Percentiles rank a stretch among this genome's conserved stretches.
These are phyloP conservation scores for Radopholus similis DNA, from an alignment of 1,140 invertebrate species.

Conservation along the genomic window DNA sequence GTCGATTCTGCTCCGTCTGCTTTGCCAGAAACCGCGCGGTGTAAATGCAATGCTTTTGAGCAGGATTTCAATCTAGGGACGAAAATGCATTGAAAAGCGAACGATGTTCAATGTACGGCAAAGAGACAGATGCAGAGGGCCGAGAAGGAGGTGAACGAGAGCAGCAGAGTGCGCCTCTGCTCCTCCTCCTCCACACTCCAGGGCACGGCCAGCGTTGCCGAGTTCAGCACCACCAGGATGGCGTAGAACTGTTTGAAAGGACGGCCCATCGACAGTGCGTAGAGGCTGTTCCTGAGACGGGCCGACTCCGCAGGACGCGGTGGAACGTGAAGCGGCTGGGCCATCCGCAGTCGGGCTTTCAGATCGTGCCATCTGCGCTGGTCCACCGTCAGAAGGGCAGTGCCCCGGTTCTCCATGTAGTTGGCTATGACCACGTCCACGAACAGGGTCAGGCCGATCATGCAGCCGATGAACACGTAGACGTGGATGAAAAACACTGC, in stretches of 20 bases:
- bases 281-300: slow-evolving; percentile 79
- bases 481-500: slow-evolving; percentile 92
- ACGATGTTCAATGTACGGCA: slow-evolving; percentile 40
- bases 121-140: slow-evolving; percentile 72
- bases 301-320: slow-evolving; percentile 72
- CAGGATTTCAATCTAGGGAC: slow-evolving; percentile 76
- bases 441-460: slow-evolving; percentile 97
- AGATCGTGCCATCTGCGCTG: slow-evolving; percentile 98
- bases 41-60: slow-evolving; percentile 99
- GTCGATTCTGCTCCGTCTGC: slow-evolving; percentile 92
- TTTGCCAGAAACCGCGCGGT: slow-evolving; percentile 95
- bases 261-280: slow-evolving; percentile 95
- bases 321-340: slow-evolving; percentile 93
- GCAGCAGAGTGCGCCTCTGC: slow-evolving; percentile 60
- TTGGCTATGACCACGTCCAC: slow-evolving; percentile 96
- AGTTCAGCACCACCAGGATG: slow-evolving; percentile 53
- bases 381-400: slow-evolving; percentile 93
- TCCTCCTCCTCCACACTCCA: slow-evolving; percentile 64
- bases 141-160: slow-evolving; percentile 76
- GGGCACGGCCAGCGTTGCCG: slow-evolving; percentile 60
- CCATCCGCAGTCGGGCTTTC: slow-evolving; percentile 80
- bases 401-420: slow-evolving; percentile 99
- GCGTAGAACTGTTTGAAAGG: slow-evolving; percentile 74
- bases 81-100: neutral
- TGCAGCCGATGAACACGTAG: slow-evolving; percentile 97